These are phyloP conservation scores for Sesamia nonagrioides DNA, from an alignment of 1,140 invertebrate species.

Conservation along the genomic window DNA sequence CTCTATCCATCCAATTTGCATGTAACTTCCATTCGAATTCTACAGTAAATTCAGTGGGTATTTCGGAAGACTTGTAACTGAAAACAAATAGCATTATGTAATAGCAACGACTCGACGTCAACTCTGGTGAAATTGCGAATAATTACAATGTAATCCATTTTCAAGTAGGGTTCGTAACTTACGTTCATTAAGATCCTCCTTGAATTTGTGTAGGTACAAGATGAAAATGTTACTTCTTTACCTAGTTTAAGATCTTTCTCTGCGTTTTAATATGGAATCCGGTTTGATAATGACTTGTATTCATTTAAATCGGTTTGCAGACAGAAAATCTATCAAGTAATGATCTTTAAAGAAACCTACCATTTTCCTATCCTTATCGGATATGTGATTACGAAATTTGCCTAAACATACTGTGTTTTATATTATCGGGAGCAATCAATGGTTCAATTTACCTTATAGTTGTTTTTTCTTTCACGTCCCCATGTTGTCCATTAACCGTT, in stretches of 20 bases:
- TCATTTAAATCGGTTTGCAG: not conserved
- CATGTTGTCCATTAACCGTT: constrained; percentile 5
- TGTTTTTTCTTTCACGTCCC: not conserved
- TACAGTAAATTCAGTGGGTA: no score
- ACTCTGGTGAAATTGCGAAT: no score
- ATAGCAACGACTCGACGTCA: no score
- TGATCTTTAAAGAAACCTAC: not conserved
- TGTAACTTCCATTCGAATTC: no score
- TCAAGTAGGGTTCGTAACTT: no score
- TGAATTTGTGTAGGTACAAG: no score
- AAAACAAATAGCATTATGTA: no score
- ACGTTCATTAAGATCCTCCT: no score
- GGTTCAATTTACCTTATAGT: not conserved
- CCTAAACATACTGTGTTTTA: not conserved
- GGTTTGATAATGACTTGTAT: not conserved
- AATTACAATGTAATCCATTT: no score
- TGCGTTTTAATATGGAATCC: not conserved
- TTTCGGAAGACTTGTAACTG: no score
- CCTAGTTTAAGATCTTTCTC: not conserved
- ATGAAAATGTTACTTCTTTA: no score
- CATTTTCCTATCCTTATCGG: not conserved
- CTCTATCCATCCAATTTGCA: no score
- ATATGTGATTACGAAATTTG: not conserved
- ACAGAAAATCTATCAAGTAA: not conserved
- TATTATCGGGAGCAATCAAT: not conserved